phyloP scores from a whole-genome alignment of 2,113 vertebrate genomes.

The Scomber colias region DNA sequence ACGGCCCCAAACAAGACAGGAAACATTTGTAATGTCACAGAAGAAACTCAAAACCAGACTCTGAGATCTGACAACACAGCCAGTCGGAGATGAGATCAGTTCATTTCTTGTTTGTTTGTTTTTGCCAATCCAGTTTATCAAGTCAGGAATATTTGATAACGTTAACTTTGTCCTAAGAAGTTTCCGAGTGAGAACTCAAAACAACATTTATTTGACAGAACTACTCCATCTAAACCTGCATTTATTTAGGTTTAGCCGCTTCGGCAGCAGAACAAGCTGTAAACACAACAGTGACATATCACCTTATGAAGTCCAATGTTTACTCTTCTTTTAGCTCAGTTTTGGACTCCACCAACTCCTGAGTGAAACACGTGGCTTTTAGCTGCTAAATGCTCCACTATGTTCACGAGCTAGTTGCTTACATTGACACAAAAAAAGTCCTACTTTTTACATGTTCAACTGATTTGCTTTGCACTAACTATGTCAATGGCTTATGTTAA shows the following conservation, averaged over 20 bases:
- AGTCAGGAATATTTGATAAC: neutral
- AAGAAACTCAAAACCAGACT: constrained; percentile 57
- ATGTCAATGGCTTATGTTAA: neutral
- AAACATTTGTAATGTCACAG: constrained; percentile 54
- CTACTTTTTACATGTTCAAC: too few species aligned
- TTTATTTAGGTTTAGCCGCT: too few species aligned
- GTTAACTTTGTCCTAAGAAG: constrained; percentile 13
- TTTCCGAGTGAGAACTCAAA: constrained; percentile 13
- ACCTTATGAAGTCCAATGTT: neutral
- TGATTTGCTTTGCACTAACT: neutral
- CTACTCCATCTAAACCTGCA: too few species aligned
- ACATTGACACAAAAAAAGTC: neutral
- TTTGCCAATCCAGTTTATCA: neutral
- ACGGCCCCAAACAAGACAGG: constrained; percentile 44
- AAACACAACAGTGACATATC: too few species aligned
- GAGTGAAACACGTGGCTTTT: neutral
- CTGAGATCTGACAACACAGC: constrained; percentile 56
- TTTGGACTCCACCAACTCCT: neutral
- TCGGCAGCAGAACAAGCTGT: neutral
- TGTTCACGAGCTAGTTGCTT: too few species aligned
- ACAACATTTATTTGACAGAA: neutral
- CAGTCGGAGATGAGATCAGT: neutral
- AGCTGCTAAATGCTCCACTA: too few species aligned
- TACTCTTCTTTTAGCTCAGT: too few species aligned
- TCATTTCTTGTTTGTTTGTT: too few species aligned